These are phyloP conservation scores for Crocidura indochinensis DNA, from an alignment of 2,797 vertebrate species.

Conservation along the genomic window DNA sequence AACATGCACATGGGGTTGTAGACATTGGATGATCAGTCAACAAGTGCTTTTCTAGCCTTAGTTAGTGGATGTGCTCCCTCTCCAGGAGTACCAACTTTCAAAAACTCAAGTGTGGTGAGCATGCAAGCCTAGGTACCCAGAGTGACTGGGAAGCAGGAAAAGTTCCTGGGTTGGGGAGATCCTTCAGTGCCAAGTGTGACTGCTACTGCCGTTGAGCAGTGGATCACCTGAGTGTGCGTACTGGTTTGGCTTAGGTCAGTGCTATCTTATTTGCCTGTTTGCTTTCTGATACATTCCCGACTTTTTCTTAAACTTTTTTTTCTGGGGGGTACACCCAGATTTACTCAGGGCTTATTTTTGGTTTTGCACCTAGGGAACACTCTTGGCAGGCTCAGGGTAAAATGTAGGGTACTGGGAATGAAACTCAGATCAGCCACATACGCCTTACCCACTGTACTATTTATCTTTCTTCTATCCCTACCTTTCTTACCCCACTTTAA, in stretches of 20 bases:
- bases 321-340: too few species aligned
- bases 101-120: too few species aligned
- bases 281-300: neutral
- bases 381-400: too few species aligned
- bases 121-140: neutral
- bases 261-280: neutral
- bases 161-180: neutral
- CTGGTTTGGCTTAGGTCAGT: neutral
- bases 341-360: too few species aligned
- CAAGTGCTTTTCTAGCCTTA: neutral
- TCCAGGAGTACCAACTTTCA: neutral
- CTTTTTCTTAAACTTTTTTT: neutral
- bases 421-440: too few species aligned
- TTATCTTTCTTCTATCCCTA: too few species aligned
- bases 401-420: too few species aligned
- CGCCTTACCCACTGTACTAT: too few species aligned
- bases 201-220: neutral
- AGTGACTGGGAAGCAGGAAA: neutral
- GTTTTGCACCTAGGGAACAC: too few species aligned
- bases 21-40: neutral
- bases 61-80: neutral
- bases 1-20: neutral
- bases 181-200: neutral
- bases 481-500: neutral
- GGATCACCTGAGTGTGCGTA: neutral